Evolutionary conservation across 1,140 invertebrate species (phyloP).

Genomic region (Scaptomyza montana): DNA sequence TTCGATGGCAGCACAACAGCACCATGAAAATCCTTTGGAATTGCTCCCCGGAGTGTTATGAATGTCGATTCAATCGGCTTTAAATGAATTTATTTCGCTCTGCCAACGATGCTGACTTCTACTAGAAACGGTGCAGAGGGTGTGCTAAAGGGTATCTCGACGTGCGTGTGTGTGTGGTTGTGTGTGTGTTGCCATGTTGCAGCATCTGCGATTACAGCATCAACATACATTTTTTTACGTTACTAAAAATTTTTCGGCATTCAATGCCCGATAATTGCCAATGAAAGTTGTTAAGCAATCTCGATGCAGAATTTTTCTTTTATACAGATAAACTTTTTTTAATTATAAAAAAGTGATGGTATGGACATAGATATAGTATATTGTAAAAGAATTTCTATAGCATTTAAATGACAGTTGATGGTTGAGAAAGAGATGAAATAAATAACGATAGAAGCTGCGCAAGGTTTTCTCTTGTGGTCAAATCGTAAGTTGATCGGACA

Average conservation of each 20-base stretch:
- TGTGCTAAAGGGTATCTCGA: neutral
- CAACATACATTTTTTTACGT: slow-evolving; percentile 9
- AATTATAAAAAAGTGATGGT: neutral
- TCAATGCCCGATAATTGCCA: slow-evolving; percentile 42
- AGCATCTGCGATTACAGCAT: slow-evolving; percentile 28
- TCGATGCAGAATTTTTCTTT: neutral
- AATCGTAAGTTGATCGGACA: too few relatives aligned
- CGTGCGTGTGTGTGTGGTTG: neutral
- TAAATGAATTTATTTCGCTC: slow-evolving; percentile 82
- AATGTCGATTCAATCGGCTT: slow-evolving; percentile 83
- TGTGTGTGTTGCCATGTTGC: slow-evolving; percentile 21
- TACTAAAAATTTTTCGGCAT: slow-evolving; percentile 3
- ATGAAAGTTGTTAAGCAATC: slow-evolving; percentile 20
- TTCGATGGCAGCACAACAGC: slow-evolving; percentile 61
- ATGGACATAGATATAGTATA: too few relatives aligned
- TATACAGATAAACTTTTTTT: neutral
- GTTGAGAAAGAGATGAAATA: too few relatives aligned
- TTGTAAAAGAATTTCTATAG: too few relatives aligned
- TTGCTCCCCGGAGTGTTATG: slow-evolving; percentile 83
- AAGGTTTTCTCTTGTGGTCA: too few relatives aligned
- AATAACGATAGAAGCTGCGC: too few relatives aligned
- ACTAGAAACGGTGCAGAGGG: neutral
- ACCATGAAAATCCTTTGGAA: slow-evolving; percentile 82
- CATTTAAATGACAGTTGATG: too few relatives aligned
- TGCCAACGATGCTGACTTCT: slow-evolving; percentile 19